phyloP scores from a whole-genome alignment of 30 jellyfish, hydroid and myxozoan species.

The Calvadosia cruxmelitensis region DNA sequence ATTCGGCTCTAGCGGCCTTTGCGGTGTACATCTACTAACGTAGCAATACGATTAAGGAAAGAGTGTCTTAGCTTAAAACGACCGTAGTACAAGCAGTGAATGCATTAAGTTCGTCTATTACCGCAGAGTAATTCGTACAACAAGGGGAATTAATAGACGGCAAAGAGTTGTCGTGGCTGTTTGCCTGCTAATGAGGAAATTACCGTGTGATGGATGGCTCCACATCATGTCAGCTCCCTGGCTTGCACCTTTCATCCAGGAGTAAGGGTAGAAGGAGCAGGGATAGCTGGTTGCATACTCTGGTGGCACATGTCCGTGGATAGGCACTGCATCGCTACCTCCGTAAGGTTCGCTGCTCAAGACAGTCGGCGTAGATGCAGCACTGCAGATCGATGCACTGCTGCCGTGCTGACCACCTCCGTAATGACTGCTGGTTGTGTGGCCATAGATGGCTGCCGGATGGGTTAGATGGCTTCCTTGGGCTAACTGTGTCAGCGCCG shows the following conservation, averaged over 20 bases:
- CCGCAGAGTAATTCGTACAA: too few species aligned
- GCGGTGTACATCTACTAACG: too few species aligned
- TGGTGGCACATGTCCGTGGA: background rate
- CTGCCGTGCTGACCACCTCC: background rate
- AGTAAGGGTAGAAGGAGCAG: conserved; percentile 37
- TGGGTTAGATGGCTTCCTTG: background rate
- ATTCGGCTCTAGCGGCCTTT: too few species aligned
- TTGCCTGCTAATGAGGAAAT: too few species aligned
- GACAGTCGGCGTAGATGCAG: background rate
- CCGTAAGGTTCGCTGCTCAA: too few species aligned
- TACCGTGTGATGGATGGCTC: conserved; percentile 32
- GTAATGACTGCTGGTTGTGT: background rate
- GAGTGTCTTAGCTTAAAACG: too few species aligned
- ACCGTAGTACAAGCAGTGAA: too few species aligned
- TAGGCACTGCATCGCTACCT: background rate
- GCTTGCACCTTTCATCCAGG: conserved; percentile 39
- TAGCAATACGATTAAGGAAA: too few species aligned
- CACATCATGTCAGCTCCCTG: conserved; percentile 50
- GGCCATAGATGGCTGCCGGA: background rate
- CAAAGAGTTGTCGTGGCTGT: too few species aligned
- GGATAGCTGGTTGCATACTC: conserved; percentile 19
- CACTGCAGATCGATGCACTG: background rate
- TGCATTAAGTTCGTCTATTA: too few species aligned
- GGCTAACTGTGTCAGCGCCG: background rate
- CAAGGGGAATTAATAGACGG: too few species aligned